Evolutionary conservation across 2,888 invertebrate genomes (phyloP), one percentile per base, ranked within the genome.

Genomic region (Chrysolina haemoptera): DNA sequence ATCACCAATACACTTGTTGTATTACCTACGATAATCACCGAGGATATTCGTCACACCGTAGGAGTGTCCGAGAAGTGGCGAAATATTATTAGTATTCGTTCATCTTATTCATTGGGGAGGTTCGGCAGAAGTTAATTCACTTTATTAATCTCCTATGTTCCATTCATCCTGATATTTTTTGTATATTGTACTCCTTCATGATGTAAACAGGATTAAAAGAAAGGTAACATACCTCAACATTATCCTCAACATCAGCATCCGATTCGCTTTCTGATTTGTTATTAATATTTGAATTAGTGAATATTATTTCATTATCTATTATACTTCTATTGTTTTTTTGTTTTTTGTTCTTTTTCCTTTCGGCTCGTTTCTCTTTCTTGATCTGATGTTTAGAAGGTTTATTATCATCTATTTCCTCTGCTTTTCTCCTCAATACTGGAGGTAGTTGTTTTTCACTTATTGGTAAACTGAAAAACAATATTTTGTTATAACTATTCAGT

Each of bases 161-260:
- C n/a, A n/a, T n/a, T n/a, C n/a, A n/a, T n/a, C n/a, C n/a, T n/a
- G n/a, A n/a, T n/a, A n/a, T n/a, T n/a, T n/a, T n/a, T n/a, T n/a
- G n/a, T n/a, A 35, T 35, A 35, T 35, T 35, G 4, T 8, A 35
- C 8, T 35, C 35, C 35, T 35, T 35, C 8, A 8, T 6, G 35
- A 35, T 35, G 35, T 6, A 35, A 35, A 41, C 14, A 43, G 16
- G 9, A 70, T 55, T 18, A 46, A 43, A 55, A 18, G 16, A n/a
- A 62, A 20, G 43, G 27, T 27, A 14, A 76, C 73, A 73, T 78
- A 85, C 92, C 77, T 94, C 92, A 0, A 93, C 87, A 84, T 95
- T 95, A 83, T 95, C 95, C 86, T 95, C 95, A 0, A 95, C 91
- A 83, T 95, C 95, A 0, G 95, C 95, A 84, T 95, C 95, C 1